These are phyloP conservation scores for Tachina lurida DNA, from an alignment of 2,888 invertebrate species.

Conservation along the genomic window DNA sequence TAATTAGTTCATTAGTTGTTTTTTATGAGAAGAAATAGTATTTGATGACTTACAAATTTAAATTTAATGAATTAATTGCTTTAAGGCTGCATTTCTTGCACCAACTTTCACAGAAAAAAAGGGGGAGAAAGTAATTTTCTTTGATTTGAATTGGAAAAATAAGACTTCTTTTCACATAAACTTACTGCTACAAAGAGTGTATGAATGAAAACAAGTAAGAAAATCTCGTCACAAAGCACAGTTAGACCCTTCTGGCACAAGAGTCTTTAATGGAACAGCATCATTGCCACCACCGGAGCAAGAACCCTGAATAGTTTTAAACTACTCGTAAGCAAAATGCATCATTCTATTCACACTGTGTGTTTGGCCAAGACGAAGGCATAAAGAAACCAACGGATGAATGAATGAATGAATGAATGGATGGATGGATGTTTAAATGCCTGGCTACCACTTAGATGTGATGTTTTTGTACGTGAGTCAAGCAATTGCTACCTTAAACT, in stretches of 20 bases:
- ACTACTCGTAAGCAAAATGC: background rate
- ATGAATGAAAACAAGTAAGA: background rate
- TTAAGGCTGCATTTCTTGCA: background rate
- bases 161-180: background rate
- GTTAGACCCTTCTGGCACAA: conserved; percentile 46
- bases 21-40: background rate
- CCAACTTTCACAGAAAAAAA: background rate
- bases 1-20: background rate
- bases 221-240: conserved; percentile 39
- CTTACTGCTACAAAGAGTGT: background rate
- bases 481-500: conserved; percentile 65
- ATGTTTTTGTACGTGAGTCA: conserved; percentile 64
- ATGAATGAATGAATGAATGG: conserved; percentile 31
- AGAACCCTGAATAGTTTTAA: conserved; percentile 7
- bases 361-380: background rate
- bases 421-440: conserved; percentile 46
- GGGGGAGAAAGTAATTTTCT: background rate
- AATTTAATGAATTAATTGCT: background rate
- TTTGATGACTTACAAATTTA: background rate
- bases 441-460: conserved; percentile 44
- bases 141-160: background rate
- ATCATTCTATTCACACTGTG: background rate
- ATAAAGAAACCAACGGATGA: conserved; percentile 25
- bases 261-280: conserved; percentile 10
- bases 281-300: conserved; percentile 13